These are phyloP conservation scores for Heliconius charithonia DNA, from an alignment of 2,888 invertebrate species.

Conservation along the genomic window DNA sequence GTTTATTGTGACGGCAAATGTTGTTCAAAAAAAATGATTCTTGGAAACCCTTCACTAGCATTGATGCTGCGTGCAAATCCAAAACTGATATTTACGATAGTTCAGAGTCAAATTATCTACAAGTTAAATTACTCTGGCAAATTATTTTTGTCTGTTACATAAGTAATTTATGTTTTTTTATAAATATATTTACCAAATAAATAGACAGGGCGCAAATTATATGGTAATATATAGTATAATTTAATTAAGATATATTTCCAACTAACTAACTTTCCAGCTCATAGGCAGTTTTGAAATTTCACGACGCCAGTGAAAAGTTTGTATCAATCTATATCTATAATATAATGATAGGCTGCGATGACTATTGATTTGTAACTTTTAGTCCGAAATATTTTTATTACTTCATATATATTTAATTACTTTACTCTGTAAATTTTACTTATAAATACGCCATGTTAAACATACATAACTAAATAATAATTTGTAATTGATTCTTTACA, in stretches of 20 bases:
- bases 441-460: neutral
- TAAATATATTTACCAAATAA: neutral
- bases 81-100: no score
- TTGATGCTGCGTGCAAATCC: no score
- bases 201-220: neutral
- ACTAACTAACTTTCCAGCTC: conserved; percentile 38
- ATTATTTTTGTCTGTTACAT: neutral
- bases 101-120: no score
- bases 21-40: no score
- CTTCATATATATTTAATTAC: conserved; percentile 55
- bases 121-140: no score
- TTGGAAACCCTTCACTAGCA: neutral
- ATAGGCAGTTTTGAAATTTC: conserved; percentile 18
- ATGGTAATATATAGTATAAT: neutral
- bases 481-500: neutral
- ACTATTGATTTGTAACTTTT: conserved; percentile 23
- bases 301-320: conserved; percentile 23
- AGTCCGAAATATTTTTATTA: conserved; percentile 57
- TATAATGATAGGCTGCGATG: conserved; percentile 1
- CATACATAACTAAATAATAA: neutral
- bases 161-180: neutral
- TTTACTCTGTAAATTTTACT: conserved; percentile 46
- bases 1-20: neutral
- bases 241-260: conserved; percentile 31
- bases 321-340: conserved; percentile 17